These are phyloP conservation scores for Tenthredo distinguenda DNA, from an alignment of 2,888 invertebrate genomes.

Conservation along the genomic window DNA sequence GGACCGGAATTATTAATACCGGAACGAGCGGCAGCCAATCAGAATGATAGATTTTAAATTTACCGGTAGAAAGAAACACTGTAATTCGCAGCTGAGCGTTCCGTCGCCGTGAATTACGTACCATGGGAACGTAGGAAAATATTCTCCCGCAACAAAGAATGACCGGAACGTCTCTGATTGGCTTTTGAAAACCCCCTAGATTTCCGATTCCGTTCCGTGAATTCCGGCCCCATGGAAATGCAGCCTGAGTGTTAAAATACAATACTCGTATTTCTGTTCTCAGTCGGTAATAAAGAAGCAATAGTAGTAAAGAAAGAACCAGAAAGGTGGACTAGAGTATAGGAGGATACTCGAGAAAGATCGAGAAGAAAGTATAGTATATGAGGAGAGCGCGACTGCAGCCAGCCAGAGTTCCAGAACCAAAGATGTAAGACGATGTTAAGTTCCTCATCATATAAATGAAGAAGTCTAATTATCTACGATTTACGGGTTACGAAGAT, in stretches of 20 bases:
- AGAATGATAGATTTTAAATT: slow-evolving; percentile 27
- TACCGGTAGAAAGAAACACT: slow-evolving; percentile 16
- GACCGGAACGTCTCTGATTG: slow-evolving; percentile 16
- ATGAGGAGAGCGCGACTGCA: too few relatives aligned
- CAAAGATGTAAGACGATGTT: too few relatives aligned
- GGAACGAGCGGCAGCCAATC: slow-evolving; percentile 23
- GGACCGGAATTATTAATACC: slow-evolving; percentile 21
- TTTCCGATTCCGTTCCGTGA: slow-evolving; percentile 16
- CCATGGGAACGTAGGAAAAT: slow-evolving; percentile 9
- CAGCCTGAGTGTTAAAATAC: neutral
- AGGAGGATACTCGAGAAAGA: too few relatives aligned
- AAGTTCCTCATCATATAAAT: too few relatives aligned
- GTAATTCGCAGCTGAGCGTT: slow-evolving; percentile 14
- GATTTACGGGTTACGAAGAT: too few relatives aligned
- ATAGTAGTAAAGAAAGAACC: too few relatives aligned
- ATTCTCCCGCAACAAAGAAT: neutral
- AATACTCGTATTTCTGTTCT: too few relatives aligned
- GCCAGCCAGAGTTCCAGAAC: too few relatives aligned
- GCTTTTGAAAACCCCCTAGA: neutral
- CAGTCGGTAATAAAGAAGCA: too few relatives aligned
- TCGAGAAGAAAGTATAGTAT: too few relatives aligned
- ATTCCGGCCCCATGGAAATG: slow-evolving; percentile 7
- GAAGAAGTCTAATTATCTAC: too few relatives aligned
- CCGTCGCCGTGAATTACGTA: slow-evolving; percentile 14
- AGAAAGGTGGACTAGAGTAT: too few relatives aligned